Evolutionary conservation across 2,888 invertebrate species (phyloP), one percentile per base, ranked within the genome.

Genomic region (Gonocerus acuteangulatus): DNA sequence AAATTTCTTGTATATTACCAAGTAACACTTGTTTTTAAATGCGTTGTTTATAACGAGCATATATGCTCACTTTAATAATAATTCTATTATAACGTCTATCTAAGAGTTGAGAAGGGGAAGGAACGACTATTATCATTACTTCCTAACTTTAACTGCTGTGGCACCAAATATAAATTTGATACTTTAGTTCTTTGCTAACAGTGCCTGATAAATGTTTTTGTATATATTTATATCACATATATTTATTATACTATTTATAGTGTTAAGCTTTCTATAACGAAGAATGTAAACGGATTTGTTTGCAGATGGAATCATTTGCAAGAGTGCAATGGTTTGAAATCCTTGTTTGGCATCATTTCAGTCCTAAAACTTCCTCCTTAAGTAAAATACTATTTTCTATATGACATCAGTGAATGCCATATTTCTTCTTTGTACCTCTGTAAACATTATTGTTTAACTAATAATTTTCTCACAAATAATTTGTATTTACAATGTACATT

Each of bases 201-300:
- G 54, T 54, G 54, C 54, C 54, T 54, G 9, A 42, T 54, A 2
- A 51, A 54, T 54, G 36, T 54, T 44, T 54, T 34, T 42, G 39
- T 44, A 54, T 36, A 54, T 44, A 54, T 54, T 44, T 44, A 36
- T 44, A 54, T 42, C 18, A 54, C 42, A 23, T 13, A 54, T 21
- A 21, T 23, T 54, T 21, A 54, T 54, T 19, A 11, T 42, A 42
- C n/a, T 16, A 42, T 15, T 54, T 42, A 44, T 54, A 54, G 22
- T 22, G 15, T 21, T 54, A 54, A 44, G 44, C 51, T 51, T 51
- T 51, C 32, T 51, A 51, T 19, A 18, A 36, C 9, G 9, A 27
- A 6, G 27, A 27, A 27, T 4, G 27, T 27, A 27, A 27, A 27
- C 9, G 27, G n/a, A n/a, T n/a, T n/a, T n/a, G n/a, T n/a, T n/a